These are phyloP conservation scores for Pitangus sulphuratus DNA, from an alignment of 2,797 vertebrate species.

Conservation along the genomic window DNA sequence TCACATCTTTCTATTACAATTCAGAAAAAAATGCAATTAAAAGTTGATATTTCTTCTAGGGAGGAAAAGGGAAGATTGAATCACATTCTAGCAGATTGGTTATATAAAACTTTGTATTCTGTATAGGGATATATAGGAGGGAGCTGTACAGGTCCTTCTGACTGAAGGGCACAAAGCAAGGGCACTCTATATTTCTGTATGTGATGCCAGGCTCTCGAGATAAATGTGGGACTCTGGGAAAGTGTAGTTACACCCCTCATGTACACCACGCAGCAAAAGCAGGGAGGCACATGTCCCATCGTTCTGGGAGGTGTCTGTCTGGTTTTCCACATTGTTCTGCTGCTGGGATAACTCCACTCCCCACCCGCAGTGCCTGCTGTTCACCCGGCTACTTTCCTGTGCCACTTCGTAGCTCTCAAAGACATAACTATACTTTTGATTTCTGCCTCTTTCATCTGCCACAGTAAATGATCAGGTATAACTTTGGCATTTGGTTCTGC, in stretches of 20 bases:
- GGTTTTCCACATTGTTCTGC: neutral
- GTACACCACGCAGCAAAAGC: neutral
- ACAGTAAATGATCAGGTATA: neutral
- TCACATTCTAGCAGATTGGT: neutral
- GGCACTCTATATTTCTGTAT: neutral
- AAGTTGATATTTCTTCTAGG: neutral
- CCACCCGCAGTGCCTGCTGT: neutral
- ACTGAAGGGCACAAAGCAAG: neutral
- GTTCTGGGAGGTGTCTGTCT: neutral
- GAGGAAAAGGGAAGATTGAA: neutral
- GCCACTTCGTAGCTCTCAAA: neutral
- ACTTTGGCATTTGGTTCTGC: neutral
- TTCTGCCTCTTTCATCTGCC: neutral
- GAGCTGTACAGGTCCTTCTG: neutral
- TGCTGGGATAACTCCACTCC: neutral
- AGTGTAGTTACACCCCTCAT: neutral
- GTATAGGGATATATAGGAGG: neutral
- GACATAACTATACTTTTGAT: neutral
- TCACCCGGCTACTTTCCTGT: neutral
- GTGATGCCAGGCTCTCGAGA: neutral
- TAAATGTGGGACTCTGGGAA: neutral
- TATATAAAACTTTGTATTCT: neutral
- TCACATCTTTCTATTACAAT: neutral
- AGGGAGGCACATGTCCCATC: rapidly evolving
- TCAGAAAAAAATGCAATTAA: neutral